These are phyloP conservation scores for Myotis vivesi DNA, from an alignment of 2,797 vertebrate species.

Conservation along the genomic window DNA sequence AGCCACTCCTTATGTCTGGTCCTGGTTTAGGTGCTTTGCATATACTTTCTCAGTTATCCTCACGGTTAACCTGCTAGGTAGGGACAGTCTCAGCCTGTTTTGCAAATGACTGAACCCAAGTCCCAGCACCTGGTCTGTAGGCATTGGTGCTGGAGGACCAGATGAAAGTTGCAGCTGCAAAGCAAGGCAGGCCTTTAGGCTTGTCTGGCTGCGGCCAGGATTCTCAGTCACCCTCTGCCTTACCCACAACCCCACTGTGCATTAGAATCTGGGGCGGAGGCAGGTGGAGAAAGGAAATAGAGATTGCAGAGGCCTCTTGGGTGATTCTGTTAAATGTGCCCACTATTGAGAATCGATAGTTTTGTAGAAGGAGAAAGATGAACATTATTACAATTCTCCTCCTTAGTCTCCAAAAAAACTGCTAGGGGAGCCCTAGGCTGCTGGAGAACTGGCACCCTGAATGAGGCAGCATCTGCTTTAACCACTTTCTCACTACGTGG, in stretches of 20 bases:
- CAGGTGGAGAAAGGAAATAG: background rate
- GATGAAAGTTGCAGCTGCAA: background rate
- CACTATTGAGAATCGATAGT: conserved; percentile 26
- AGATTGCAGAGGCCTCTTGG: conserved; percentile 14
- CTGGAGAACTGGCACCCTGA: background rate
- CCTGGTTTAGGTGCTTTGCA: background rate
- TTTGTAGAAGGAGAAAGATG: conserved; percentile 51
- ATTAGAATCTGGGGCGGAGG: background rate
- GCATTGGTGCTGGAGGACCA: background rate
- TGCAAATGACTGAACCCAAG: background rate
- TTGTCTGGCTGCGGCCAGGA: background rate
- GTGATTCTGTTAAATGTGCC: conserved; percentile 14
- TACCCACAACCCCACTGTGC: background rate
- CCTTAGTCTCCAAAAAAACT: conserved; percentile 27
- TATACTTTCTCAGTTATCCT: background rate
- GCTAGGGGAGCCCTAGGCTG: background rate
- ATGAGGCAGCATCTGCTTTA: background rate
- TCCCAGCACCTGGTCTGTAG: background rate
- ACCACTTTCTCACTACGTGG: background rate
- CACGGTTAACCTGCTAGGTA: background rate
- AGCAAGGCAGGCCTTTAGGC: too few species aligned
- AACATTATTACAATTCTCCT: background rate
- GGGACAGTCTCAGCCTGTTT: background rate
- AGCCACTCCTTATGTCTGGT: background rate
- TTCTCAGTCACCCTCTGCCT: background rate